Evolutionary conservation across 2,888 invertebrate genomes (phyloP), one percentile per base, ranked within the genome.

Genomic region (Caradrina kadenii): DNA sequence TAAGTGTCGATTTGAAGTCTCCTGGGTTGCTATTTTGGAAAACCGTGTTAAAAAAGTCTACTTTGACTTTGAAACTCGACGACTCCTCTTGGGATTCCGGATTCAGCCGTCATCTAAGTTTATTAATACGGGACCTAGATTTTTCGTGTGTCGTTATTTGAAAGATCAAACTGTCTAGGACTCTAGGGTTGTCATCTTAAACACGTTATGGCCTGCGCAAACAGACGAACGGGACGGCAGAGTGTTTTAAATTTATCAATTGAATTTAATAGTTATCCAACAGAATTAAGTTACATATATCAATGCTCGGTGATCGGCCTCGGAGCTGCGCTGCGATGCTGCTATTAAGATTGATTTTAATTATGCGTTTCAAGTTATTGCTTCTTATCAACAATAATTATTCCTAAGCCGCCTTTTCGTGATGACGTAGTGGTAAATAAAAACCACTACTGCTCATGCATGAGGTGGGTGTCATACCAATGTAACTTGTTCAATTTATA

Each of bases 11-110:
- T 58, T 72, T 48, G 56, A 68, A 53, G 19, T 76, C 76, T 48
- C 39, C 15, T 22, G 76, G 48, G 76, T 13, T 26, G 13, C n/a
- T 31, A n/a, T 76, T 72, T 69, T 31, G 68, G 56, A 59, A 76
- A 59, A 76, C 3, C 52, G 13, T 54, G 69, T 72, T 75, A 55
- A 42, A 54, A 71, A 76, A 58, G 48, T 68, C 26, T 76, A 42
- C 39, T 45, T 42, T 56, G 71, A 67, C 67, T 71, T 75, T 50
- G 54, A 65, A 70, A 75, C 53, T 76, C 59, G 48, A 69, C 52
- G 68, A 76, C 26, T 22, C 11, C 48, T 49, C 58, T 68, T 35
- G 76, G 48, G 76, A 76, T 69, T 31, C 17, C 35, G 45, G 17
- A 52, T 35, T 15, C 21, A 49, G 31, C 8, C 19, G 31, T 45